phyloP scores from a whole-genome alignment of 2,888 invertebrate species.

The Sepiola atlantica region DNA sequence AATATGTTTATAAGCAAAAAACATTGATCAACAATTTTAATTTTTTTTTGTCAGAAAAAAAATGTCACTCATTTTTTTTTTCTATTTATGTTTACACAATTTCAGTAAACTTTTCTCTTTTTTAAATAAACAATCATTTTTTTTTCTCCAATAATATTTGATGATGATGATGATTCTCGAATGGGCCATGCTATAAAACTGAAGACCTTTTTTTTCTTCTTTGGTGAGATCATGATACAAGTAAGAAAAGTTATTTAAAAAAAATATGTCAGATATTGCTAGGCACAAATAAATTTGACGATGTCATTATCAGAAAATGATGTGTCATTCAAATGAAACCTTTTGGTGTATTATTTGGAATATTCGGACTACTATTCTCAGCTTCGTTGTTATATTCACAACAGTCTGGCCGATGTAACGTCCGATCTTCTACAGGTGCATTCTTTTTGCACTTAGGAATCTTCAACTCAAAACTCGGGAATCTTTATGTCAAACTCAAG shows the following conservation, averaged over 20 bases:
- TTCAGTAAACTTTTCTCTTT: neutral
- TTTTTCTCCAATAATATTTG: neutral
- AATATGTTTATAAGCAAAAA: constrained; percentile 10
- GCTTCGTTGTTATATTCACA: neutral
- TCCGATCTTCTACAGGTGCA: too few relatives aligned
- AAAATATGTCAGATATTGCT: neutral
- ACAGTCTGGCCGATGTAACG: too few relatives aligned
- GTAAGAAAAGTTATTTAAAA: too few relatives aligned
- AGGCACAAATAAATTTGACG: neutral
- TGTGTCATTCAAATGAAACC: neutral
- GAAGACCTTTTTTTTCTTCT: neutral
- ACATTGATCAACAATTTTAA: neutral
- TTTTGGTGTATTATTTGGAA: neutral
- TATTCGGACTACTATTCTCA: too few relatives aligned
- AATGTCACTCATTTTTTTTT: neutral
- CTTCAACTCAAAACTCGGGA: too few relatives aligned
- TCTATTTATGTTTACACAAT: neutral
- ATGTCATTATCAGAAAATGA: neutral
- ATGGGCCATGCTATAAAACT: neutral
- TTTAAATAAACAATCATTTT: neutral
- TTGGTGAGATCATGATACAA: neutral
- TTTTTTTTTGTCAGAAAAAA: neutral
- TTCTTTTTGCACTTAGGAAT: too few relatives aligned
- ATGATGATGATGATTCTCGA: neutral
- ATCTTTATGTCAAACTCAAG: too few relatives aligned